These are phyloP conservation scores for Helicoverpa armigera DNA, from an alignment of 1,140 invertebrate species.

Conservation along the genomic window DNA sequence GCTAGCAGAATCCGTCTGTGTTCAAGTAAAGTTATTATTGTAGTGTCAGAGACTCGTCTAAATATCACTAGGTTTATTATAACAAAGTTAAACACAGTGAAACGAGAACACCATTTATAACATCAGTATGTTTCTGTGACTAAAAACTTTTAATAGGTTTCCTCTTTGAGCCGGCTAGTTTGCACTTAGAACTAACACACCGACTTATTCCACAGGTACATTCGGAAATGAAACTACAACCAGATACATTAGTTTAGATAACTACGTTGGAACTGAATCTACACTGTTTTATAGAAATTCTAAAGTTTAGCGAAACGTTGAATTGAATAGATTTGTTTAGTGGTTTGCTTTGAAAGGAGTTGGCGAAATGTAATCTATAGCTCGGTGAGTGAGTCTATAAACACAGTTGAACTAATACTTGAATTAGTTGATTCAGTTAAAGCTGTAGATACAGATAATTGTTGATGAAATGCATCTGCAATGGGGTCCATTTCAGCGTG, in stretches of 20 bases:
- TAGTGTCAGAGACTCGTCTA: too few species aligned
- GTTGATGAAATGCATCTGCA: background rate
- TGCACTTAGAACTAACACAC: slow-evolving; percentile 9
- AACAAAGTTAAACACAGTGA: background rate
- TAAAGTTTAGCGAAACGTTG: background rate
- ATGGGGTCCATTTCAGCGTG: background rate
- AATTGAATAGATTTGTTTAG: slow-evolving; percentile 10
- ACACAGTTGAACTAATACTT: too few species aligned
- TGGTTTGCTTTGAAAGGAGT: background rate
- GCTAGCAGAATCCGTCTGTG: too few species aligned
- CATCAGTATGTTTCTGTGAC: slow-evolving; percentile 14
- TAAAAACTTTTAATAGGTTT: slow-evolving; percentile 24
- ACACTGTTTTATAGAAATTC: background rate
- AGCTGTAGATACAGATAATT: background rate
- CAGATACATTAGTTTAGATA: slow-evolving; percentile 12
- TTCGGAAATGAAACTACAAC: slow-evolving; percentile 8
- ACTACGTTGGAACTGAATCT: background rate
- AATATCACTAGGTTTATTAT: background rate
- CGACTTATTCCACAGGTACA: background rate
- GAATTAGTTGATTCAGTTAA: background rate
- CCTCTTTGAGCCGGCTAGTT: background rate
- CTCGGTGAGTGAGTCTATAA: too few species aligned
- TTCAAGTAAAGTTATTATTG: too few species aligned
- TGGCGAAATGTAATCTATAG: too few species aligned
- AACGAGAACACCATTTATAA: background rate